Percentiles rank a stretch among this genome's conserved stretches.
phyloP scores from a whole-genome alignment of 2,888 invertebrate genomes.

The Nyleta sp. region DNA sequence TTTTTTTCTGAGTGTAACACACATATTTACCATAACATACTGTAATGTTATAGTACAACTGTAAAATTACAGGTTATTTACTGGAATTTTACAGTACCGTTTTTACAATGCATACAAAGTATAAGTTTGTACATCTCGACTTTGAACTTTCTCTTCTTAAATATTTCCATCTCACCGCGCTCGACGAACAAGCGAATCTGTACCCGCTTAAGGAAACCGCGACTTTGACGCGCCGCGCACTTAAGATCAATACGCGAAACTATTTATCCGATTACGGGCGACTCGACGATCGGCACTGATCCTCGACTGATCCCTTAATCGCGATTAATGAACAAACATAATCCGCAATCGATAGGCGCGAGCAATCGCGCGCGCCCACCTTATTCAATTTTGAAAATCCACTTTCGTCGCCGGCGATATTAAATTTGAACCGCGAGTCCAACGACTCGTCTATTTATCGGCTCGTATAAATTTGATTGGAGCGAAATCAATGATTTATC shows the following conservation, averaged over 20 bases:
- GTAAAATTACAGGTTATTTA: no score
- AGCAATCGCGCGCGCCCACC: conserved; percentile 4
- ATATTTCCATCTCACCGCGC: no score
- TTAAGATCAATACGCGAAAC: conserved; percentile 29
- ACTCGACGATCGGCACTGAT: not conserved
- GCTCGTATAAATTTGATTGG: conserved; percentile 58
- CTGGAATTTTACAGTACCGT: no score
- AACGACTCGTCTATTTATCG: conserved; percentile 57
- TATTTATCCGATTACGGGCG: conserved; percentile 6
- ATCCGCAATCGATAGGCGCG: conserved; percentile 7
- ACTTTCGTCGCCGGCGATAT: conserved; percentile 52
- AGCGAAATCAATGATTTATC: conserved; percentile 59
- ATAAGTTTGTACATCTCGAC: no score
- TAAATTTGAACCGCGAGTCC: conserved; percentile 60
- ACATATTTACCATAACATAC: conserved; percentile 62
- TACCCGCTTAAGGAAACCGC: conserved; percentile 8
- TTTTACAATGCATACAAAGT: no score
- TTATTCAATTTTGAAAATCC: conserved; percentile 61
- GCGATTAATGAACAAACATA: conserved; percentile 22
- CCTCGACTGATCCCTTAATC: conserved; percentile 18
- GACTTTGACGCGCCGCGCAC: conserved; percentile 13
- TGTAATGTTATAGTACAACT: conserved; percentile 59
- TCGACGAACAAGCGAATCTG: conserved; percentile 5
- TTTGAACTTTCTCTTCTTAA: no score
- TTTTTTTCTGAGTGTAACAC: no score